Evolutionary conservation across 2,888 invertebrate genomes (phyloP), one percentile per base, ranked within the genome.

Genomic region (Eupithecia vulgata): DNA sequence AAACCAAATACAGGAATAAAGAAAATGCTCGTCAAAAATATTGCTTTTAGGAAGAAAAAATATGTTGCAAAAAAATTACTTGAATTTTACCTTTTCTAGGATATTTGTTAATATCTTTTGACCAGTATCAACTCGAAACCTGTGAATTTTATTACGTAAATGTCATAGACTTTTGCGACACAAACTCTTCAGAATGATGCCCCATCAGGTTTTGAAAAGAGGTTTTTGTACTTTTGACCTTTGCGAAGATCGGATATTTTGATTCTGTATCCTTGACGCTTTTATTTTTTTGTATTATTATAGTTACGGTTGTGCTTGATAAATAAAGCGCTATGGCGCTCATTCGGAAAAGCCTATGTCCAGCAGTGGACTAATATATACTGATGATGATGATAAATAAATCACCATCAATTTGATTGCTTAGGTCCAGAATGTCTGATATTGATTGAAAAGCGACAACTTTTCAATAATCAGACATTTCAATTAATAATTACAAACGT

Each of bases 151-250:
- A 61, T 34, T 61, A 34, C 15, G 34, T 61, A 34, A 61, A 61
- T 61, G 34, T 34, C 61, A 34, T 8, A 34, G 61, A 17, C 17
- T 61, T 34, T 61, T 61, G 61, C 34, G 61, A 61, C 34, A 34
- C 34, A 61, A 61, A 34, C 30, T 15, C 61, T 61, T 61, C 34
- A 34, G 61, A 61, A 61, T 34, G 17, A 59, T 30, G 59, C 59
- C 34, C 59, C 34, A 61, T 69, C 40, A 69, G 68, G 62, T 69
- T 67, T 48, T 15, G 5, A 52, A 64, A 68, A n/a, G 40, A 21
- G 52, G 57, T 57, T 57, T 57, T 57, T 30, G n/a, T 21, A 37
- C 66, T 25, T 67, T 61, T 67, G 25, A 69, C 66, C 73, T 67
- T 67, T 34, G 61, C 61, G 17, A 17, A 61, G 34, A 61, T 34